phyloP scores from a whole-genome alignment of 2,113 vertebrate species.

The Melanerpes aurifrons region DNA sequence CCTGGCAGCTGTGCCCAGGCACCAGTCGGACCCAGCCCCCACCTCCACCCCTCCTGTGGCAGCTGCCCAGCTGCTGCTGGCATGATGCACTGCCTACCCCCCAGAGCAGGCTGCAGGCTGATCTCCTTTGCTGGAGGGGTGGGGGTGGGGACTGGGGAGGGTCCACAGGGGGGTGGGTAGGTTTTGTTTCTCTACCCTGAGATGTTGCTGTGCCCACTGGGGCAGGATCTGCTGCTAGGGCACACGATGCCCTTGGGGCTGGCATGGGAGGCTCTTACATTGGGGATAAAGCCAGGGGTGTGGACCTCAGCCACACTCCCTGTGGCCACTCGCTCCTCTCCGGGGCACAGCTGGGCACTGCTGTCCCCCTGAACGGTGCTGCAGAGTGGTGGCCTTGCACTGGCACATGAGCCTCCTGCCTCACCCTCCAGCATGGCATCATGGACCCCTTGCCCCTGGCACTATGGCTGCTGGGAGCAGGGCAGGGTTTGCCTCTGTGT shows the following conservation, averaged over 20 bases:
- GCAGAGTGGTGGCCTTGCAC: background rate
- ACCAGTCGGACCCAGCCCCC: background rate
- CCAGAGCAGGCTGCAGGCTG: background rate
- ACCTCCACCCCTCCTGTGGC: background rate
- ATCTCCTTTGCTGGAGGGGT: background rate
- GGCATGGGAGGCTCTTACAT: background rate
- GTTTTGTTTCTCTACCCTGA: background rate
- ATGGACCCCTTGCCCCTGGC: no score
- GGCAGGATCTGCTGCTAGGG: background rate
- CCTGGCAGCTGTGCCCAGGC: background rate
- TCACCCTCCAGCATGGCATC: rapidly evolving
- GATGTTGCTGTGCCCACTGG: background rate
- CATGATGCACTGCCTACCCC: background rate
- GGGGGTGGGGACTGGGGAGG: background rate
- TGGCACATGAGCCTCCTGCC: background rate
- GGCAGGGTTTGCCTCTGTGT: background rate
- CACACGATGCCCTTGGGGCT: background rate
- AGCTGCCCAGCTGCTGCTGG: background rate
- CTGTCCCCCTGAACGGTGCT: background rate
- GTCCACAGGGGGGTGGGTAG: background rate
- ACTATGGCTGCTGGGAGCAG: background rate
- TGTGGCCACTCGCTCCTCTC: rapidly evolving
- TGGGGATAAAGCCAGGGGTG: background rate
- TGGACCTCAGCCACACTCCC: background rate
- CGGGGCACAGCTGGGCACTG: background rate